These are phyloP conservation scores for Tinamus guttatus DNA, from an alignment of 2,113 vertebrate genomes.

Conservation along the genomic window DNA sequence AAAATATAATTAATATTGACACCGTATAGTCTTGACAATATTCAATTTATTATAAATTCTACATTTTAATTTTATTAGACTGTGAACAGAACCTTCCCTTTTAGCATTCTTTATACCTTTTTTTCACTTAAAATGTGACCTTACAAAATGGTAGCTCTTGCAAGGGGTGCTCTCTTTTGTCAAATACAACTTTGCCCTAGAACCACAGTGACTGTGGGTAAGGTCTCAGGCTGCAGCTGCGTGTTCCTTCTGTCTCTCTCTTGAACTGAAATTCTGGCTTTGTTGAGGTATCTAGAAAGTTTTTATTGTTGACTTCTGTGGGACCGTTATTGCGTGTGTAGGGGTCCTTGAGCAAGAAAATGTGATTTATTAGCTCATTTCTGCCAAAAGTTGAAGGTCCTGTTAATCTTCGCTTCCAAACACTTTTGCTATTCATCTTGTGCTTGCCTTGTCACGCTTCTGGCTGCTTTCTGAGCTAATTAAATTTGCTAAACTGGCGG, in stretches of 20 bases:
- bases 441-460: background rate
- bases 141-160: background rate
- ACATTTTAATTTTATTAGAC: background rate
- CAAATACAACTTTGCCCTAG: background rate
- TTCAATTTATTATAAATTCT: background rate
- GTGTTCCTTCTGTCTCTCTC: background rate
- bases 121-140: background rate
- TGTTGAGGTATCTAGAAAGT: background rate
- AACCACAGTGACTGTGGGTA: fast-evolving
- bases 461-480: background rate
- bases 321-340: background rate
- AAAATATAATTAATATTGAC: background rate
- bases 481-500: background rate
- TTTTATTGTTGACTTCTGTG: background rate
- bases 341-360: background rate
- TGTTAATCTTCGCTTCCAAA: background rate
- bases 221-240: background rate
- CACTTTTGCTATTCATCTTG: background rate
- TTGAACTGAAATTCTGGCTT: background rate
- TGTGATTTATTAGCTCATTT: fast-evolving
- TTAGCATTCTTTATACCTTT: background rate
- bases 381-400: background rate
- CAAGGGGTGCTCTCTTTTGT: background rate
- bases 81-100: background rate
- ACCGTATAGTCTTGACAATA: background rate